Evolutionary conservation across 2,888 invertebrate genomes (phyloP), one percentile per base, ranked within the genome.

Genomic region (Drosophila paucipuncta): DNA sequence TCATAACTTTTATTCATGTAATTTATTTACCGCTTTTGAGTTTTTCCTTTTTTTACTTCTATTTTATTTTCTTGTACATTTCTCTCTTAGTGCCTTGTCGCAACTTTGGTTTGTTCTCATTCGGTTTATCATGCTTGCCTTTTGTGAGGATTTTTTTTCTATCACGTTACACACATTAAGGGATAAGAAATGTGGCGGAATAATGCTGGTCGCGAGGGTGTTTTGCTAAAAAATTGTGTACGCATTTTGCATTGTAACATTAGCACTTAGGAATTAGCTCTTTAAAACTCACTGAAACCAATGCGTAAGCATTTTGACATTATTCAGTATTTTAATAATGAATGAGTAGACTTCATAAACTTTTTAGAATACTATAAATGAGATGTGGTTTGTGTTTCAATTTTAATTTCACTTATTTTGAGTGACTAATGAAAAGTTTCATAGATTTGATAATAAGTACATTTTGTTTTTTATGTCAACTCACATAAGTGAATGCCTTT

Each of bases 121-220:
- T 59, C 53, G 62, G 65, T 37, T 68, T 71, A 50, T 76, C 76
- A 76, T 62, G 64, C 31, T 62, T 52, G n/a, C 60, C 13, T 63
- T 65, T 54, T 53, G 31, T 63, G 37, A 6, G n/a, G 3, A 2
- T 22, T 37, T n/a, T n/a, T 16, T 25, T n/a, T 25, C 11, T n/a
- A 47, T 67, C 64, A 62, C 22, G 22, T 22, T 22, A 22, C 22
- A 22, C 22, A 22, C 64, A 76, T 76, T 75, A 76, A 54, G 67
- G 53, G 78, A 71, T 68, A 80, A 68, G 61, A 67, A 65, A 65
- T 66, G 67, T 76, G 62, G 35, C 5, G n/a, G 37, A 37, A n/a
- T n/a, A 47, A 22, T 47, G 47, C n/a, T 39, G 18, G 7, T 28
- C 13, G 13, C 10, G 50, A 13, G 50, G 9, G 31, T 54, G 30